These are phyloP conservation scores for Ips typographus DNA, from an alignment of 1,140 invertebrate species.

Conservation along the genomic window DNA sequence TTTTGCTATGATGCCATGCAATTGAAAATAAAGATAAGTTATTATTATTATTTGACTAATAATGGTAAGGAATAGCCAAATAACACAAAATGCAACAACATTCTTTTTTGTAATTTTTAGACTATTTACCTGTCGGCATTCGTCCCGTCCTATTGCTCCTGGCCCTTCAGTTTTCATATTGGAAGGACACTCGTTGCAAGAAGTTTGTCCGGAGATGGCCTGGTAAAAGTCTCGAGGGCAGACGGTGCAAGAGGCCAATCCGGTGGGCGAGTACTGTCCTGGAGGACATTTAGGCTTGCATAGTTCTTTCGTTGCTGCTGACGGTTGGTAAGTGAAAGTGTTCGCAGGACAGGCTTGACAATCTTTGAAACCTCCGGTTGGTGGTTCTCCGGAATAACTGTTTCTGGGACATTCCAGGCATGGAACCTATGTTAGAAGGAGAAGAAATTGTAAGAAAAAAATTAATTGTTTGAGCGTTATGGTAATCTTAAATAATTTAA, in stretches of 20 bases:
- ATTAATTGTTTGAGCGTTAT: too few species aligned
- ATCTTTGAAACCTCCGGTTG: slow-evolving; percentile 89
- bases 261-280: slow-evolving; percentile 92
- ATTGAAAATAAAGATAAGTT: too few species aligned
- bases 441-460: too few species aligned
- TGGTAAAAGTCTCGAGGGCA: slow-evolving; percentile 95
- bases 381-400: slow-evolving; percentile 85
- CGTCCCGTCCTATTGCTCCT: slow-evolving; percentile 75
- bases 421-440: slow-evolving; percentile 54
- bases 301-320: slow-evolving; percentile 77
- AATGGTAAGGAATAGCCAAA: too few species aligned
- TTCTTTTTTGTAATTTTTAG: not conserved
- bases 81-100: not conserved
- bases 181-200: slow-evolving; percentile 84
- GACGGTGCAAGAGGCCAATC: slow-evolving; percentile 89
- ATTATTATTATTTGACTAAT: too few species aligned
- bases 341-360: slow-evolving; percentile 90
- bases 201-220: slow-evolving; percentile 74
- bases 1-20: too few species aligned
- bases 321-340: slow-evolving; percentile 89
- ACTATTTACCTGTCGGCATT: slow-evolving; percentile 66
- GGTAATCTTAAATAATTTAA: too few species aligned
- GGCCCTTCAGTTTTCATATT: slow-evolving; percentile 78
- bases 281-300: slow-evolving; percentile 91
- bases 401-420: slow-evolving; percentile 94